phyloP scores from a whole-genome alignment of 2,113 vertebrate genomes.

The Cromileptes altivelis region DNA sequence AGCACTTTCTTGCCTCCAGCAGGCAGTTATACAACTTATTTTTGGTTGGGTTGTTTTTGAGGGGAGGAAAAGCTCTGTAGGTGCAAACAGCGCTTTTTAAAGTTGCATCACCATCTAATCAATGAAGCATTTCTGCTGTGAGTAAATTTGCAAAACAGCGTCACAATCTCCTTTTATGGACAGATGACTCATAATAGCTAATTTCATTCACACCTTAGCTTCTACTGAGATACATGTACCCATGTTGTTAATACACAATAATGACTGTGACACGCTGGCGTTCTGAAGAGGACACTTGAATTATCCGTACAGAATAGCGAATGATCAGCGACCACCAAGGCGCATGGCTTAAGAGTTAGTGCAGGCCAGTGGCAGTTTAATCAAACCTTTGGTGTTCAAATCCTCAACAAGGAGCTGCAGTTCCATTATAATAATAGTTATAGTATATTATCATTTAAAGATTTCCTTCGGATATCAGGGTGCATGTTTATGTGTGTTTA shows the following conservation, averaged over 20 bases:
- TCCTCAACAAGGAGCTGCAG: background rate
- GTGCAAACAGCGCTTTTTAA: background rate
- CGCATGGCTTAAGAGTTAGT: background rate
- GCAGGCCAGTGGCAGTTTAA: constrained; percentile 5
- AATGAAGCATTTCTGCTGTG: background rate
- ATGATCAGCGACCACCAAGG: constrained; percentile 11
- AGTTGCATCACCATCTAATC: background rate
- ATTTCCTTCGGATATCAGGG: background rate
- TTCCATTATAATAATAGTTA: background rate
- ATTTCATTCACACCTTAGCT: background rate
- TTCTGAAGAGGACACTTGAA: background rate
- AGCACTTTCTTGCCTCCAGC: background rate
- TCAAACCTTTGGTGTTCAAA: constrained; percentile 11
- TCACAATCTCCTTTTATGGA: background rate
- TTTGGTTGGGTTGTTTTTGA: background rate
- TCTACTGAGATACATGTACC: background rate
- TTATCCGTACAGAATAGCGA: constrained; percentile 1
- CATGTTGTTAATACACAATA: background rate
- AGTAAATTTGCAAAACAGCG: background rate
- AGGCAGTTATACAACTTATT: background rate
- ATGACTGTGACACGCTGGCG: background rate
- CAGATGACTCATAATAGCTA: background rate
- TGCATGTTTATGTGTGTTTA: background rate
- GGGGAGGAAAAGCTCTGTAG: no score
- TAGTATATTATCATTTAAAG: background rate